Percentiles rank a stretch among this genome's conserved stretches.
Conservation (phyloP, 1,140 invertebrate species). For the Hylaeus anthracinus region DNA sequence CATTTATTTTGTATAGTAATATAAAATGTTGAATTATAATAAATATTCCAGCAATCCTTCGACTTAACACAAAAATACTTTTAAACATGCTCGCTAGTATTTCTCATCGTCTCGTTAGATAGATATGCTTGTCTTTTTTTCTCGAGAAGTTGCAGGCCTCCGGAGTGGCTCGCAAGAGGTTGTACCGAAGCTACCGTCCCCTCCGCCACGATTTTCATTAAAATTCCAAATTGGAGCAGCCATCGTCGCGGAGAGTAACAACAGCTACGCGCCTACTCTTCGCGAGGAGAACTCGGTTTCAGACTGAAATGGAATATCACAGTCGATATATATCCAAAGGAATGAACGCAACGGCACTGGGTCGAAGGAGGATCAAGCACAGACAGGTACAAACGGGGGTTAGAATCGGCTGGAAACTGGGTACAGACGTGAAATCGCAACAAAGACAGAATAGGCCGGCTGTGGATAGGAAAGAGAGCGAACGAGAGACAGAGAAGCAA, state of each 20-base stretch:
- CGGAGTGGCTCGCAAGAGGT: no score
- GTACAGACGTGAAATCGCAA: conserved; percentile 26
- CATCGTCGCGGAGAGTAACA: not conserved
- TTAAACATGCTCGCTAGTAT: no score
- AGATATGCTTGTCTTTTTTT: no score
- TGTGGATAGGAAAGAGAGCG: not conserved
- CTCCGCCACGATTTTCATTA: not conserved
- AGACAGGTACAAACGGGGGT: not conserved
- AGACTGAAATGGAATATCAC: not conserved
- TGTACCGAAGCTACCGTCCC: no score
- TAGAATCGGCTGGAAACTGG: conserved; percentile 12
- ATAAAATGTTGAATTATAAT: no score
- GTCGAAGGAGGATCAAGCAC: conserved; percentile 10
- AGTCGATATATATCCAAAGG: not conserved
- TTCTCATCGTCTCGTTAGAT: no score
- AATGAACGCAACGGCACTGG: not conserved
- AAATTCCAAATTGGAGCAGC: not conserved
- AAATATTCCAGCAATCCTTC: no score
- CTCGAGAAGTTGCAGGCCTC: no score
- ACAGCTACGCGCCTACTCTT: not conserved
- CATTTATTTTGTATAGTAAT: no score
- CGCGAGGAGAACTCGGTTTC: not conserved
- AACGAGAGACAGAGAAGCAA: not conserved
- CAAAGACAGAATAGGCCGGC: conserved; percentile 7
- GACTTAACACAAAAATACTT: no score